A percentile compares a stretch with the other conserved stretches of the same genome.
These are phyloP conservation scores for Mythimna lalbum DNA, from an alignment of 2,888 invertebrate genomes.

Conservation along the genomic window DNA sequence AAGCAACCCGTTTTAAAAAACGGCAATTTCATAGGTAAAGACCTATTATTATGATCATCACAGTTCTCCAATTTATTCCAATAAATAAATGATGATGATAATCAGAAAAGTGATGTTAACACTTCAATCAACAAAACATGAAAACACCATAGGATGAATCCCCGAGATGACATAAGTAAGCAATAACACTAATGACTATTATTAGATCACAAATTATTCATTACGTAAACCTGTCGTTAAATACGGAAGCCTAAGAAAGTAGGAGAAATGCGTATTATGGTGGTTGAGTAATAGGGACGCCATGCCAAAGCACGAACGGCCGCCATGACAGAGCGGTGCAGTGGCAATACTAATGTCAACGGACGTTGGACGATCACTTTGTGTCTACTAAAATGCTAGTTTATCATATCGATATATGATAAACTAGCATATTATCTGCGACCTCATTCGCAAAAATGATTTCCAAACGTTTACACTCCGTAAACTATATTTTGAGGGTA, in stretches of 20 bases:
- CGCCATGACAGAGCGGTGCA: conserved; percentile 23
- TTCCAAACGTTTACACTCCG: no score
- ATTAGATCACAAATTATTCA: conserved; percentile 45
- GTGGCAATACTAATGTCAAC: conserved; percentile 33
- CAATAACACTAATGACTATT: conserved; percentile 35
- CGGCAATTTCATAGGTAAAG: no score
- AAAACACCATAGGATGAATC: neutral
- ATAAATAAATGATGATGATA: no score
- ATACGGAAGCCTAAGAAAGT: conserved; percentile 67
- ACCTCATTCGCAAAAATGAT: no score
- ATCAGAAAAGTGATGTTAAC: neutral
- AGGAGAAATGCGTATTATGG: conserved; percentile 59
- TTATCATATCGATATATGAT: no score
- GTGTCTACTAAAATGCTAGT: no score
- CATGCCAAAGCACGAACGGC: conserved; percentile 7
- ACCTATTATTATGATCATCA: no score
- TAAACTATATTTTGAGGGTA: no score
- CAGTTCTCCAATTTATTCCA: no score
- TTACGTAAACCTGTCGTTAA: conserved; percentile 63
- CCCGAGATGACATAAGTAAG: conserved; percentile 1
- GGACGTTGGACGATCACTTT: neutral
- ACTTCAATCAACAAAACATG: neutral
- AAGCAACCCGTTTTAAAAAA: no score
- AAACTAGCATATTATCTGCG: neutral
- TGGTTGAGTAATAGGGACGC: conserved; percentile 60